Evolutionary conservation across 2,888 invertebrate species (phyloP).

Genomic region (Tholera decimalis): DNA sequence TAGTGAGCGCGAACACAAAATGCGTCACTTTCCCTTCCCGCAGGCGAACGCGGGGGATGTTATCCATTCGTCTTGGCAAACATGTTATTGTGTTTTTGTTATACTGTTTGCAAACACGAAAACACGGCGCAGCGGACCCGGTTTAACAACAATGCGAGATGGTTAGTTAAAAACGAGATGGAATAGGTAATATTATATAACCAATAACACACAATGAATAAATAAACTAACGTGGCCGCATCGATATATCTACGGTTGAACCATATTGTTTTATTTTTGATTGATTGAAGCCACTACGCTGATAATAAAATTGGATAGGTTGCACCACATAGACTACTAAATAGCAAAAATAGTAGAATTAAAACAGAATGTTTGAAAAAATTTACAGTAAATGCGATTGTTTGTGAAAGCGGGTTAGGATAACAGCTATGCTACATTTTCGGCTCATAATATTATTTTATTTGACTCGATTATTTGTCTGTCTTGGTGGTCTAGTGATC

Average conservation of each 20-base stretch:
- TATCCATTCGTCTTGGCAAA: too few relatives aligned
- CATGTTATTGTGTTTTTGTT: too few relatives aligned
- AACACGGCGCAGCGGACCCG: too few relatives aligned
- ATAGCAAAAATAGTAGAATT: not conserved
- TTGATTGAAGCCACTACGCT: slow-evolving; percentile 31
- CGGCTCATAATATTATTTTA: too few relatives aligned
- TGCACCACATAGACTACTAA: not conserved
- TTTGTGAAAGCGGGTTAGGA: not conserved
- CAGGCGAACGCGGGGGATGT: too few relatives aligned
- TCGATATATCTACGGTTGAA: slow-evolving; percentile 11
- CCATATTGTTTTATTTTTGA: slow-evolving; percentile 10
- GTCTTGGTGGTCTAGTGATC: too few relatives aligned
- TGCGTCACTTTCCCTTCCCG: too few relatives aligned
- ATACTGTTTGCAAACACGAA: too few relatives aligned
- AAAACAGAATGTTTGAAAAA: not conserved
- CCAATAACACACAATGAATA: slow-evolving; percentile 27
- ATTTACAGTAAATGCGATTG: not conserved
- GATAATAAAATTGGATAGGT: slow-evolving; percentile 23
- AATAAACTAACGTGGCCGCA: slow-evolving; percentile 23
- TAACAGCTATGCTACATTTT: not conserved
- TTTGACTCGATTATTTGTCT: too few relatives aligned
- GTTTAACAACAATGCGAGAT: too few relatives aligned
- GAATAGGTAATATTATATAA: not conserved
- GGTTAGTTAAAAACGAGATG: too few relatives aligned
- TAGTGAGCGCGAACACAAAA: too few relatives aligned